Evolutionary conservation across 2,797 vertebrate species (phyloP).

Genomic region (Danio albolineatus): DNA sequence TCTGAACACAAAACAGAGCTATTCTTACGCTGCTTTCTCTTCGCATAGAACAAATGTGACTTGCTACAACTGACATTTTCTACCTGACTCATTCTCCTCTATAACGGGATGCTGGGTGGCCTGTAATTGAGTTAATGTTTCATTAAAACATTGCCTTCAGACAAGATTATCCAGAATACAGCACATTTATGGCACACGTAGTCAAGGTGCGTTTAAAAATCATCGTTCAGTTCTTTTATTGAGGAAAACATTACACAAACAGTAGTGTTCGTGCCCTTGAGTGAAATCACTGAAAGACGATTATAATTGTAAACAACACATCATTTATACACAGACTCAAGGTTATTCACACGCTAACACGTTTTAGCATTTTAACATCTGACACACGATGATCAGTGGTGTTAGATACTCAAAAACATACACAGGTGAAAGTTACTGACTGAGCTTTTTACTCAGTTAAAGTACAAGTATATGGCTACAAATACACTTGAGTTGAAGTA

Average conservation of each 20-base stretch:
- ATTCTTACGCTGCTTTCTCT: constrained; percentile 33
- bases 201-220: constrained; percentile 39
- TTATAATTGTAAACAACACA: constrained; percentile 25
- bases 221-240: constrained; percentile 32
- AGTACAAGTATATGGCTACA: no score
- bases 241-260: constrained; percentile 31
- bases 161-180: constrained; percentile 47
- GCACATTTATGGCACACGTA: constrained; percentile 47
- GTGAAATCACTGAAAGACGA: constrained; percentile 26
- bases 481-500: no score
- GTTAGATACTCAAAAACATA: no score
- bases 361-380: neutral
- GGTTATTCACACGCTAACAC: neutral
- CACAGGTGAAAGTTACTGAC: no score
- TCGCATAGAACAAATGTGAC: constrained; percentile 36
- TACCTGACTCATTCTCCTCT: constrained; percentile 46
- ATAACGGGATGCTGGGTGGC: constrained; percentile 38
- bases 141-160: constrained; percentile 52
- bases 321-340: constrained; percentile 22
- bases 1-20: neutral
- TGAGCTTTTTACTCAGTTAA: no score
- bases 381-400: neutral
- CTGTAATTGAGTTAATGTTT: constrained; percentile 52
- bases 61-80: constrained; percentile 33
- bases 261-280: neutral